Conservation (phyloP, 2,797 vertebrate species). For the Remorina albescens region DNA sequence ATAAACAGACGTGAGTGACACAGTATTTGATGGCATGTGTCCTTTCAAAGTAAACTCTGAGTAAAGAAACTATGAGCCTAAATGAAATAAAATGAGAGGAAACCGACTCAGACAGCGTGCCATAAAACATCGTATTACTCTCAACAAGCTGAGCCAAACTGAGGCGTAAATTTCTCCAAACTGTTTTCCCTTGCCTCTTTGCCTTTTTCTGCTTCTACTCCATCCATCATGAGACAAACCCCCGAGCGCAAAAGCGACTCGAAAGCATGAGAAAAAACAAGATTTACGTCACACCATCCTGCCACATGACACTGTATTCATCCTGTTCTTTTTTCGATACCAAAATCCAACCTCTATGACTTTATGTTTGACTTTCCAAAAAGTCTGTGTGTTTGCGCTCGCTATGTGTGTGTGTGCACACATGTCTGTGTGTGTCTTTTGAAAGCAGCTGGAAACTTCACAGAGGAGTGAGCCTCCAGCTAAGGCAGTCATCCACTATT, state of each 20-base stretch:
- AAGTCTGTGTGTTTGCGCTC: not conserved
- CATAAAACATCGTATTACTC: slow-evolving; percentile 67
- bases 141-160: slow-evolving; percentile 61
- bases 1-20: slow-evolving; percentile 37
- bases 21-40: slow-evolving; percentile 32
- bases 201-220: slow-evolving; percentile 20
- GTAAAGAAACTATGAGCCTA: slow-evolving; percentile 34
- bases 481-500: slow-evolving; percentile 79
- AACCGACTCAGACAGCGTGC: slow-evolving; percentile 66
- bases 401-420: slow-evolving; percentile 18
- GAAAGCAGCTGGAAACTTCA: slow-evolving; percentile 79
- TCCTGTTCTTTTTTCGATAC: slow-evolving; percentile 23
- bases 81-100: slow-evolving; percentile 66
- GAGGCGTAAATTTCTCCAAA: slow-evolving; percentile 73
- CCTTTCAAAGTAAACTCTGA: slow-evolving; percentile 53
- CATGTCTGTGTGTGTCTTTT: slow-evolving; percentile 57
- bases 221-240: slow-evolving; percentile 49
- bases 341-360: slow-evolving; percentile 16
- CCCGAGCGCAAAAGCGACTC: slow-evolving; percentile 66
- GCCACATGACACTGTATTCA: slow-evolving; percentile 49
- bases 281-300: slow-evolving; percentile 54
- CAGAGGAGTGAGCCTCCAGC: slow-evolving; percentile 67
- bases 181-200: slow-evolving; percentile 52
- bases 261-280: slow-evolving; percentile 41
- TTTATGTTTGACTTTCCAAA: slow-evolving; percentile 40